Evolutionary conservation across 2,797 vertebrate species (phyloP).

Genomic region (Hippoglossus hippoglossus): DNA sequence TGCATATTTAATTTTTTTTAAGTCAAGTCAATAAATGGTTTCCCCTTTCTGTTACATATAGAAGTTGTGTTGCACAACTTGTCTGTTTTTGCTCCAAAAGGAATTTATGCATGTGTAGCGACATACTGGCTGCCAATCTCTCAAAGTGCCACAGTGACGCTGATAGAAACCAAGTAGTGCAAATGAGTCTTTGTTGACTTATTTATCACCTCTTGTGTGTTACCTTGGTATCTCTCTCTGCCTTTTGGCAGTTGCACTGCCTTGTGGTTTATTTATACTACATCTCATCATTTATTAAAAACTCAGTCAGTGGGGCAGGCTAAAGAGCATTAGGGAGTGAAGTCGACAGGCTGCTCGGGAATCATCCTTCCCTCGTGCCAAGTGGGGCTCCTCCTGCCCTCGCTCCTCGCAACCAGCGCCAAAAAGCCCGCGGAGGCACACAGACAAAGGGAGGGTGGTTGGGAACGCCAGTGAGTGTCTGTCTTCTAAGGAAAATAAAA

Average conservation of each 20-base stretch:
- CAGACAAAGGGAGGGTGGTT: conserved; percentile 65
- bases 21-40: not conserved
- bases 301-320: conserved; percentile 89
- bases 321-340: conserved; percentile 76
- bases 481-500: conserved; percentile 55
- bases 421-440: conserved; percentile 62
- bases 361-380: conserved; percentile 81
- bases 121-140: conserved; percentile 37
- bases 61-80: conserved; percentile 34
- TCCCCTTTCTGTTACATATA: conserved; percentile 34
- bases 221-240: conserved; percentile 83
- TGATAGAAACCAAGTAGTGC: conserved; percentile 73
- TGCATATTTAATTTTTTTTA: not conserved
- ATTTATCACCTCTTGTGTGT: conserved; percentile 82
- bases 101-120: conserved; percentile 31
- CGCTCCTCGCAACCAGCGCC: conserved; percentile 42
- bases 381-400: conserved; percentile 81
- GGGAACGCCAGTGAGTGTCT: conserved; percentile 50
- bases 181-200: conserved; percentile 84
- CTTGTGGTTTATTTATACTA: conserved; percentile 88
- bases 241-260: conserved; percentile 82
- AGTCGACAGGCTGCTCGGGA: conserved; percentile 80
- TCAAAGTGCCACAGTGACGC: conserved; percentile 42
- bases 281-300: conserved; percentile 89
- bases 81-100: conserved; percentile 20